Conservation (phyloP, 2,888 invertebrate genomes). For the Cosmia pyralina region DNA sequence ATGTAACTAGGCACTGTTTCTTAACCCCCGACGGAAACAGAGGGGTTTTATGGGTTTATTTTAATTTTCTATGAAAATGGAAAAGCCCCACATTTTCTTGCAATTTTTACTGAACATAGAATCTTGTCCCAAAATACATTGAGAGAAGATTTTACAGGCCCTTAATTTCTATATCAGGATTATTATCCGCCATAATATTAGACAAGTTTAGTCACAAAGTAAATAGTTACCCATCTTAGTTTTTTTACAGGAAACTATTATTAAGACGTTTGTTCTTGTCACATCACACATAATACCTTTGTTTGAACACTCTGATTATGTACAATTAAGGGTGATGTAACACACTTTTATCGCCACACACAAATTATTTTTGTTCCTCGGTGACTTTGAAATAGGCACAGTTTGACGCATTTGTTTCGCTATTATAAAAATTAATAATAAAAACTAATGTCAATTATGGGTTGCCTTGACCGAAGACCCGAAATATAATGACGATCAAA, state of each 20-base stretch:
- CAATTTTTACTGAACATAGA: background rate
- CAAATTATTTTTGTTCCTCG: constrained; percentile 63
- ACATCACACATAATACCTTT: constrained; percentile 74
- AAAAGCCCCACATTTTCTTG: background rate
- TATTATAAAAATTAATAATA: constrained; percentile 51
- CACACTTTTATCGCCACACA: constrained; percentile 67
- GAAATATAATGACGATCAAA: constrained; percentile 69
- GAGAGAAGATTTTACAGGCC: background rate
- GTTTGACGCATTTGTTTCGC: constrained; percentile 61
- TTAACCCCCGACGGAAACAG: too few relatives aligned
- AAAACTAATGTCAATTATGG: constrained; percentile 61
- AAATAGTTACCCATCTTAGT: constrained; percentile 76
- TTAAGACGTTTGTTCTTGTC: constrained; percentile 77
- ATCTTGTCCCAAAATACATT: background rate
- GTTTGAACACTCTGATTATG: constrained; percentile 80
- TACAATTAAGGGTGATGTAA: constrained; percentile 80
- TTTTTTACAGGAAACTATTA: constrained; percentile 72
- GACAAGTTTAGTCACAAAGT: constrained; percentile 71
- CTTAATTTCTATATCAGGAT: background rate
- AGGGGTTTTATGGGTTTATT: too few relatives aligned
- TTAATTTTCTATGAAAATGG: background rate
- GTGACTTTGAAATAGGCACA: constrained; percentile 52
- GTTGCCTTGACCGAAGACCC: constrained; percentile 72
- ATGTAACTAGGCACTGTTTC: background rate
- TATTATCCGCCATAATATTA: constrained; percentile 31